Conservation (phyloP, 2,888 invertebrate species). For the Xiphydria camelus region DNA sequence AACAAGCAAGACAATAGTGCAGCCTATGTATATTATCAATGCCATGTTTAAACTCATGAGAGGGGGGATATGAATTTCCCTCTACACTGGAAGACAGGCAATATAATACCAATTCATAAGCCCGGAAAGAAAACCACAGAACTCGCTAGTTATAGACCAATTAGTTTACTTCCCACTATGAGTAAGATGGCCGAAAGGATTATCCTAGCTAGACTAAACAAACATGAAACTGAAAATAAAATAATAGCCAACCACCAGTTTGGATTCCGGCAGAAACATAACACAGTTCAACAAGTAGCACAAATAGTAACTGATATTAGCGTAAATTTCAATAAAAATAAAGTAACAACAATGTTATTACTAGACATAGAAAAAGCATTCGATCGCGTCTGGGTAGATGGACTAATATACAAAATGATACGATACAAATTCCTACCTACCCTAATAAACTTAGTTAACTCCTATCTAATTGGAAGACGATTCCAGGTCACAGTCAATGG, state of each 20-base stretch:
- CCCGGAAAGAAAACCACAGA: background rate
- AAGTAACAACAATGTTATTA: constrained; percentile 34
- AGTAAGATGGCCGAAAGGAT: constrained; percentile 20
- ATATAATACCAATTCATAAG: background rate
- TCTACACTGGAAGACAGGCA: background rate
- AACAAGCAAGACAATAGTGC: background rate
- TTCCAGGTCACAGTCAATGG: constrained; percentile 27
- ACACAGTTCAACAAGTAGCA: constrained; percentile 33
- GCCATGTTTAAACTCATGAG: background rate
- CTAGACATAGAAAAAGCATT: constrained; percentile 48
- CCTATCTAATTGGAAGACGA: constrained; percentile 29
- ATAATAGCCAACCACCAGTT: constrained; percentile 26
- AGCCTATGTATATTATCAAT: background rate
- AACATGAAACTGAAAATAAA: constrained; percentile 17
- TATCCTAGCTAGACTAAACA: constrained; percentile 18
- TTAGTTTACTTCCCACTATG: constrained; percentile 17
- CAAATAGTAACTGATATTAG: constrained; percentile 34
- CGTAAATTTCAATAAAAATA: constrained; percentile 31
- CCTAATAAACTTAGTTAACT: constrained; percentile 30
- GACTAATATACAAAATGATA: constrained; percentile 38
- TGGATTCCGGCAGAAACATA: constrained; percentile 38
- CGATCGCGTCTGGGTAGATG: constrained; percentile 42
- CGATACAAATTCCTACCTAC: constrained; percentile 22
- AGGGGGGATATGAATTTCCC: too few species aligned
- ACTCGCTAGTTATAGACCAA: constrained; percentile 13